Evolutionary conservation across 2,797 vertebrate species (phyloP).

Genomic region (Dendrocincla fuliginosa): DNA sequence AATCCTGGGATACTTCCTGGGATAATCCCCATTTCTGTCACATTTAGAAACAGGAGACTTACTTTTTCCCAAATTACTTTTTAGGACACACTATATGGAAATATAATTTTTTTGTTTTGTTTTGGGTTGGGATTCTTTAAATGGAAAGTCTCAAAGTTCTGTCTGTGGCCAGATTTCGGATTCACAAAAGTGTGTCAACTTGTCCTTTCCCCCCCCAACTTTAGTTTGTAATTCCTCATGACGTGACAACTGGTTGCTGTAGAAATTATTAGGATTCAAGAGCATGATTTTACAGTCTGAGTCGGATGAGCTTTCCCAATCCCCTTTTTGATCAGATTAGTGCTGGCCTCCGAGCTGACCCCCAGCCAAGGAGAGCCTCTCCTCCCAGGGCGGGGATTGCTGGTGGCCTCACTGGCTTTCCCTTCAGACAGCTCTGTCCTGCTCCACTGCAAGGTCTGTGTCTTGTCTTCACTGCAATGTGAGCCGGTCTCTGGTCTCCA

Average conservation of each 20-base stretch:
- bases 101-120: neutral
- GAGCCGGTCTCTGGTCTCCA: neutral
- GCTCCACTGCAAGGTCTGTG: neutral
- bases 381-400: neutral
- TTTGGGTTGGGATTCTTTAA: neutral
- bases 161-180: neutral
- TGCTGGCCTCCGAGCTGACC: neutral
- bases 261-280: slow-evolving; percentile 6
- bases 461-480: neutral
- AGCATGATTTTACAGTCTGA: slow-evolving; percentile 35
- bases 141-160: neutral
- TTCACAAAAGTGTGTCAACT: neutral
- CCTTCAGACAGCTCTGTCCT: neutral
- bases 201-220: neutral
- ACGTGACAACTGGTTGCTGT: neutral
- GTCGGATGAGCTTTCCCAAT: slow-evolving; percentile 24
- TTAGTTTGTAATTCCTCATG: neutral
- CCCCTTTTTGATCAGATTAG: slow-evolving; percentile 37
- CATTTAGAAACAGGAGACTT: neutral
- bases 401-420: neutral
- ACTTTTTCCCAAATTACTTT: neutral
- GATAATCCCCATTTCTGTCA: neutral
- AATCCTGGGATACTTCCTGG: neutral
- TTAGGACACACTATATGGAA: neutral
- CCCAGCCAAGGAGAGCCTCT: neutral